Base-by-base conservation (phyloP, 2,113 vertebrate species). In the Dendrocopos noguchii region DNA sequence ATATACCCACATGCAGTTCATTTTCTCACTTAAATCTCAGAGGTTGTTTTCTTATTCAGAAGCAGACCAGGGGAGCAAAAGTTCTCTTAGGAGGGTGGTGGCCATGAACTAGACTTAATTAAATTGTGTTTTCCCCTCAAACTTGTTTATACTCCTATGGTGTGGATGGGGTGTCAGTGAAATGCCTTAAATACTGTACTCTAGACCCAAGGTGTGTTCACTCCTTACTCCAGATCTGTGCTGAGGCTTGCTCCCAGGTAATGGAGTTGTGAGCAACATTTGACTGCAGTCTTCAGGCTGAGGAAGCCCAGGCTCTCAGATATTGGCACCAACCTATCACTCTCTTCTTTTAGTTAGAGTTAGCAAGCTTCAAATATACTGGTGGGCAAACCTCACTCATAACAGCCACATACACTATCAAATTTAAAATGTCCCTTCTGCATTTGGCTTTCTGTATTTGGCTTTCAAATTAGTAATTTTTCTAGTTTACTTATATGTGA, bases 21-120 rank as follows among this genome's bases (percentile, higher is more conserved):
- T 27, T 84, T 94, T 94, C 78, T 93, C 86, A 84, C 74, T 87
- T 95, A 84, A 79, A 87, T 91, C 71, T 88, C 86, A 88, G 56
- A 87, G 22, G 44, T 88, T 94, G 84, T 87, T 90, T 90, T 95
- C 70, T 79, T 80, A 76, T 42, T 88, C 67, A 3, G 3, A 90
- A 90, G 64, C 8, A 81, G n/a, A 73, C 31, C 20, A 64, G 50
- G 29, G 64, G 10, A 93, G 61, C 15, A 80, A 29, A 94, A 91
- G 50, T 87, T 91, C 63, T 91, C 29, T 59, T 72, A 55, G 17
- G 18, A 9, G 55, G 50, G 20, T 50, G 57, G 50, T 53, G 75
- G 79, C 77, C 27, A 68, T 39, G 72, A 87, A 83, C 27, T 53
- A 82, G 29, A 80, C 21, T 53, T 87, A 83, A 74, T 67, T 85